Base-by-base conservation (phyloP, 1,140 invertebrate genomes). In the Gerris buenoi region DNA sequence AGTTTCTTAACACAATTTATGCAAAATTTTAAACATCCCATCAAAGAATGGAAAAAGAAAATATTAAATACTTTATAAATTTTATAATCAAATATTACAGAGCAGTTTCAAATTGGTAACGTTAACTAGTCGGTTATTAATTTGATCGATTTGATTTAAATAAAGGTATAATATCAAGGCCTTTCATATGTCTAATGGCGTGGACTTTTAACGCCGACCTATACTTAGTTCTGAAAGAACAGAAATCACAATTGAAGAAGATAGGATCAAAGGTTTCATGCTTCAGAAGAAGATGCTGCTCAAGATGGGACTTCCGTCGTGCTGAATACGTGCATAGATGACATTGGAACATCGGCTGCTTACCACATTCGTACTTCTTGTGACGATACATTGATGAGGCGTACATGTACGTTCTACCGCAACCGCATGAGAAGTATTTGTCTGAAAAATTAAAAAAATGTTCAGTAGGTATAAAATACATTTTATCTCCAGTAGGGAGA, bases 351-450 rank as follows among this genome's bases (percentile, higher is more conserved):
- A 77, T 75, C 25, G 80, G 80, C 58, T 78, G 76, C 26, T 79
- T 75, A 25, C 80, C 80, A 68, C 81, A 82, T 69, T 82, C 81
- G 62, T 82, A 79, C 46, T 77, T 80, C 68, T 80, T 71, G 72
- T 84, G 82, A 1, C 78, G 75, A 63, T 76, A 77, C 70, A 83
- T 76, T 70, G 81, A 81, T 27, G 79, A 75, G 14, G 79, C 73
- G 72, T 80, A 78, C 0, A 77, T 76, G 69, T 83, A 83, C 2
- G 73, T 73, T 71, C 83, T 81, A 64, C 76, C 74, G 70, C 79
- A 81, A 25, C 80, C 67, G 10, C 58, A 26, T n/a, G n/a, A n/a
- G n/a, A n/a, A n/a, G n/a, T n/a, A n/a, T n/a, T n/a, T n/a, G n/a
- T n/a, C n/a, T n/a, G n/a, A n/a, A n/a, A n/a, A n/a, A n/a, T n/a